Conservation (phyloP, 2,888 invertebrate species). For the Norana najaformis region DNA sequence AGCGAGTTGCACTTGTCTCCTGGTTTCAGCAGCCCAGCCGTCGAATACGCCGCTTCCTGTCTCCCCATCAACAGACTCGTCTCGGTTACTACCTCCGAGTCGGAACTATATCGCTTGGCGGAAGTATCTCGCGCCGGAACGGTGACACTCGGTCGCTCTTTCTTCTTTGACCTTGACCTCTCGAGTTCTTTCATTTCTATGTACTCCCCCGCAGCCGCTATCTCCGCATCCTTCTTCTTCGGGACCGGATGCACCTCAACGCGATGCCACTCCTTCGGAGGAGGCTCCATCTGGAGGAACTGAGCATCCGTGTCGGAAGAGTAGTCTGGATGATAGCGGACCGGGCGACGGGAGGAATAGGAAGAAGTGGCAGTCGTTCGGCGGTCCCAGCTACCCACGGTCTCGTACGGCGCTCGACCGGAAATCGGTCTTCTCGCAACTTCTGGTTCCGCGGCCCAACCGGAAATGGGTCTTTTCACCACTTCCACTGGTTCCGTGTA, state of each 20-base stretch:
- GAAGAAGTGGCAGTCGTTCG: constrained; percentile 9
- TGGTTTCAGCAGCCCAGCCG: background rate
- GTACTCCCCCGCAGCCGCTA: background rate
- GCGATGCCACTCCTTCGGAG: constrained; percentile 29
- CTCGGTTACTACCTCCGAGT: constrained; percentile 75
- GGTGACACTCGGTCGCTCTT: background rate
- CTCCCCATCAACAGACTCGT: constrained; percentile 21
- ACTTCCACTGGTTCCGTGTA: background rate
- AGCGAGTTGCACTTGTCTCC: constrained; percentile 47
- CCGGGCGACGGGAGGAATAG: background rate
- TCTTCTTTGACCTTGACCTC: background rate
- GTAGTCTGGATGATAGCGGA: constrained; percentile 40
- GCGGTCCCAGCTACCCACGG: constrained; percentile 29
- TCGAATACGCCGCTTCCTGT: constrained; percentile 21
- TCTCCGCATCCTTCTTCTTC: constrained; percentile 2
- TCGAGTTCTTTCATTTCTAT: background rate
- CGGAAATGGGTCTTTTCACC: background rate
- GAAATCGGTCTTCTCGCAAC: background rate
- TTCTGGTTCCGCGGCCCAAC: background rate
- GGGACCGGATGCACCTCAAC: background rate
- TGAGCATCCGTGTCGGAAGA: constrained; percentile 43
- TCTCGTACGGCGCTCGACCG: background rate
- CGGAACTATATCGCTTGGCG: constrained; percentile 73
- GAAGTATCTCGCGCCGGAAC: background rate
- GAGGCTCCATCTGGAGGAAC: constrained; percentile 20